phyloP scores from a whole-genome alignment of 2,113 vertebrate species.

The Potamarius usumacintae region DNA sequence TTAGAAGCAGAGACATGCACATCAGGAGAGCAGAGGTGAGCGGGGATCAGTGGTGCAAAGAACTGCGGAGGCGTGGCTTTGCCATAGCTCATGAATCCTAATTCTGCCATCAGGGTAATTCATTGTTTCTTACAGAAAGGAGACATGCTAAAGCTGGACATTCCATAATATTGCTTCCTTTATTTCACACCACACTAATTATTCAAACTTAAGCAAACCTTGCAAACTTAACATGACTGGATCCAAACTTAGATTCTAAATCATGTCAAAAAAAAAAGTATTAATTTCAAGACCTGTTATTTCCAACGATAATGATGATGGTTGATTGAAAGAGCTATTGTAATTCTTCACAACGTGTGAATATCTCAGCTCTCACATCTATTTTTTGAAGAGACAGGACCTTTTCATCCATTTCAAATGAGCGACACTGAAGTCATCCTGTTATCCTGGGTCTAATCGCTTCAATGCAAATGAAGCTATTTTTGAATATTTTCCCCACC shows the following conservation, averaged over 20 bases:
- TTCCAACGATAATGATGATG: conserved; percentile 9
- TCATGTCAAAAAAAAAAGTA: conserved; percentile 17
- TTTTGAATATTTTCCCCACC: conserved; percentile 39
- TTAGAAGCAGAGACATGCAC: conserved; percentile 48
- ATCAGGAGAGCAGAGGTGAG: conserved; percentile 51
- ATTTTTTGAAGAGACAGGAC: conserved; percentile 44
- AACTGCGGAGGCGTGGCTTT: conserved; percentile 30
- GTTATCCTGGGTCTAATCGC: conserved; percentile 43
- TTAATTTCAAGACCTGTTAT: conserved; percentile 35
- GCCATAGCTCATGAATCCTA: conserved; percentile 42
- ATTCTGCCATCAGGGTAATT: conserved; percentile 11
- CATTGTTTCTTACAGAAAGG: conserved; percentile 12
- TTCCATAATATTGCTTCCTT: neutral
- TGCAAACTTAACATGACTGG: neutral
- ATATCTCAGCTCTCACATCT: conserved; percentile 29
- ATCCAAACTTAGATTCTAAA: conserved; percentile 4
- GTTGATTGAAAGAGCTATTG: conserved; percentile 43
- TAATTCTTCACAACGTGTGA: conserved; percentile 25
- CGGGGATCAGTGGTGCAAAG: conserved; percentile 25
- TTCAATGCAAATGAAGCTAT: conserved; percentile 45
- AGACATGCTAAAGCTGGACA: neutral
- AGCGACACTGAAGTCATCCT: conserved; percentile 35
- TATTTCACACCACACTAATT: neutral
- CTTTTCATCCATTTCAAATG: conserved; percentile 41
- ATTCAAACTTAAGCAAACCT: neutral